Base-by-base conservation (phyloP, 2,888 invertebrate species). In the Brenthis hecate region DNA sequence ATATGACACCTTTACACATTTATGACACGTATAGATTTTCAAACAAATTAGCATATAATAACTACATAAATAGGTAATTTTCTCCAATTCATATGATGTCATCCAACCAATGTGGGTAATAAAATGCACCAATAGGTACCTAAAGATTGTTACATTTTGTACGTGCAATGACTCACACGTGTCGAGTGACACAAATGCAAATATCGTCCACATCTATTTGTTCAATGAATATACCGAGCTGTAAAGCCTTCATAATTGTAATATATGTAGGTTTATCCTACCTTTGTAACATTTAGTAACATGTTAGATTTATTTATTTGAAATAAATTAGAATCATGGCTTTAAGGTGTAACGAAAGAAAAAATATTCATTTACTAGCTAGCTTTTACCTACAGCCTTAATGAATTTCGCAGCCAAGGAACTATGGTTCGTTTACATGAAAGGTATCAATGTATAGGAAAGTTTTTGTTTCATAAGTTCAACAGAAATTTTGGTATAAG, bases 81-180 rank as follows among this genome's bases (percentile, higher is more conserved):
- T 58, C 43, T 32, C 53, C 32, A 67, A 61, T 47, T 56, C n/a
- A 64, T 57, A 63, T 83, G 80, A 82, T 81, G 81, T 80, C 83
- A 81, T 65, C 36, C 36, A 8, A 8, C 55, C 6, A 53, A 68
- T 66, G 66, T 65, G 54, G 23, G 53, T 54, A 66, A 71, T 74
- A 70, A 67, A 72, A 70, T 60, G 65, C 65, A 68, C 36, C 32
- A 54, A 61, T 64, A 63, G 54, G 47, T 23, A 66, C 66, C 56
- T 43, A 43, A 2, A 62, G 65, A 72, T 66, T 47, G 68, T 56
- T 56, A 68, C 72, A 68, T 64, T 70, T 70, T 53, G 68, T 66
- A 69, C 66, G 68, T 68, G 71, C 63, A 28, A 32, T 73, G 73
- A 73, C 47, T 73, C 71, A 68, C 58, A 47, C 57, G 56, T 48